Evolutionary conservation across 2,888 invertebrate genomes (phyloP), one percentile per base, ranked within the genome.

Genomic region (Amiota mariae): DNA sequence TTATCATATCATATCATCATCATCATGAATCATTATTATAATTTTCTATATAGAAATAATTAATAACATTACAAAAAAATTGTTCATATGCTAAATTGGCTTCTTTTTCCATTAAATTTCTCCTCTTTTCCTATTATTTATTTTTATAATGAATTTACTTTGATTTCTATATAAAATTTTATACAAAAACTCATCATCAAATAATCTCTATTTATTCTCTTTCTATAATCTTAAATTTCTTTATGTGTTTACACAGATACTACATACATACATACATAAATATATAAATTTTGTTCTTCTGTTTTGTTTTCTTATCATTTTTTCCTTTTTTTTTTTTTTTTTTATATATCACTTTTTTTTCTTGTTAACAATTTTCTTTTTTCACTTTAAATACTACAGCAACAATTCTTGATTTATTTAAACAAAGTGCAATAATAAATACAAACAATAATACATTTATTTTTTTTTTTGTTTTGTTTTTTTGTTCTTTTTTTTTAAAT

Each of bases 21-120:
- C 66, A 72, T 66, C 78, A 66, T n/a, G n/a, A n/a, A n/a, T 15
- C 72, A 77, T 78, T 20, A 68, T 67, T 59, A 75, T 75, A 80
- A 76, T 76, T 77, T 73, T 78, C 78, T 78, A 77, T 78, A 81
- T 79, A 80, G 77, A 78, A 78, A 77, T 24, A 24, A 24, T 76
- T 76, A 70, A 84, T 84, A 81, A 85, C 82, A 87, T 85, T 86
- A 84, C 49, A 73, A 59, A 74, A 81, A 82, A 81, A 82, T 83
- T 83, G 83, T 83, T 83, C 82, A 82, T 83, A 78, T 76, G 82
- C 85, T 82, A 83, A 75, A 76, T 36, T 11, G 13, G 4, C 36
- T 36, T 36, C 6, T 36, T 74, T 74, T 74, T 73, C 51, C 59
- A 73, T 78, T 64, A 15, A 57, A 48, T 54, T 74, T 64, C 24